Percentiles rank a stretch among this genome's conserved stretches.
phyloP scores from a whole-genome alignment of 2,113 vertebrate species.

The Dasyornis broadbenti region DNA sequence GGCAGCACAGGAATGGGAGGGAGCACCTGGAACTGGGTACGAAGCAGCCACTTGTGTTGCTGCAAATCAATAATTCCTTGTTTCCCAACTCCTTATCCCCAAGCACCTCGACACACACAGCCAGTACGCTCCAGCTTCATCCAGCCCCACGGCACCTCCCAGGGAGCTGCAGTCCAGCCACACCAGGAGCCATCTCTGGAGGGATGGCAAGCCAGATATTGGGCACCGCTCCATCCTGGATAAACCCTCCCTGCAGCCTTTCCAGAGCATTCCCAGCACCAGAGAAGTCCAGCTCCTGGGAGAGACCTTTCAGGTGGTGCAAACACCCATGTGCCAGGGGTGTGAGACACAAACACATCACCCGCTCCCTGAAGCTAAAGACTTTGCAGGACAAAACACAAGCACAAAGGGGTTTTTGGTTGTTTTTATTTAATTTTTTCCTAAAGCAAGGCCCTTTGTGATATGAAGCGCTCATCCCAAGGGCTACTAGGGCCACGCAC shows the following conservation, averaged over 20 bases:
- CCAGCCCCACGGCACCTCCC: neutral
- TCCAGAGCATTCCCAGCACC: neutral
- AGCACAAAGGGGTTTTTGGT: neutral
- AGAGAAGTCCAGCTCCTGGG: neutral
- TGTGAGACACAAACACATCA: neutral
- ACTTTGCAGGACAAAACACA: neutral
- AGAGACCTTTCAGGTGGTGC: neutral
- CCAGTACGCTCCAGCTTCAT: neutral
- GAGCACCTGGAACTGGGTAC: rapidly evolving
- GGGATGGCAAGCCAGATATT: neutral
- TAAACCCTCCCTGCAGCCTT: neutral
- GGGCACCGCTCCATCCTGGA: neutral
- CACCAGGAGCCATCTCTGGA: neutral
- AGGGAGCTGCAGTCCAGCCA: neutral
- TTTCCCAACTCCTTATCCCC: neutral
- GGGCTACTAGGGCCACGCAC: rapidly evolving
- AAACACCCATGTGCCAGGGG: neutral
- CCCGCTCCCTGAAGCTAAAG: neutral
- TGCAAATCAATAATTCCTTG: neutral
- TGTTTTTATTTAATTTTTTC: neutral
- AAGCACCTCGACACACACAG: neutral
- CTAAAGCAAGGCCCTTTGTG: conserved; percentile 77
- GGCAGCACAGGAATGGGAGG: neutral
- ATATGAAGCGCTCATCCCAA: conserved; percentile 77
- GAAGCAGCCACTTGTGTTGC: neutral